Conservation (phyloP, 1,140 invertebrate species). For the Musca vetustissima region DNA sequence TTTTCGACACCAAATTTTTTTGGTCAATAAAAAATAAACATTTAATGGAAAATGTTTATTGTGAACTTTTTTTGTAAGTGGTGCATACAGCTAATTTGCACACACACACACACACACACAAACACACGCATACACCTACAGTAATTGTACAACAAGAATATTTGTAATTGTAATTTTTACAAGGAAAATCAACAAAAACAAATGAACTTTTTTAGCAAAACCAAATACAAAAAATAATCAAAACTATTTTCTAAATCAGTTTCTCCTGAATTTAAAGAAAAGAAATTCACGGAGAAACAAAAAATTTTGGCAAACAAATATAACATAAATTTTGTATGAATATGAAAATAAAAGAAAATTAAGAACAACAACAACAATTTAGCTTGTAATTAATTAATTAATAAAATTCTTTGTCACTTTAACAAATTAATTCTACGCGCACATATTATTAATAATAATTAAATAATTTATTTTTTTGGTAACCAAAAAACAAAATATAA, state of each 20-base stretch:
- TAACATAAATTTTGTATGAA: conserved; percentile 16
- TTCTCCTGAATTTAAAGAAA: neutral
- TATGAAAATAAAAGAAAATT: too few relatives aligned
- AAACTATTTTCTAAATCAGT: neutral
- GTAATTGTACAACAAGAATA: conserved; percentile 9
- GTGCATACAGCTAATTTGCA: too few relatives aligned
- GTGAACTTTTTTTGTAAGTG: conserved; percentile 26
- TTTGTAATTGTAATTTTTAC: conserved; percentile 25
- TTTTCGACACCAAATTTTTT: conserved; percentile 8
- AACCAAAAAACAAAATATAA: conserved; percentile 18
- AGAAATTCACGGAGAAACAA: conserved; percentile 12
- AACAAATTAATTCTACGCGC: conserved; percentile 21
- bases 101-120: too few relatives aligned
- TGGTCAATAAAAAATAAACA: conserved; percentile 3
- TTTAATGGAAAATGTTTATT: neutral
- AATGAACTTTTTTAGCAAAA: conserved; percentile 23
- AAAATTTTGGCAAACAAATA: conserved; percentile 16
- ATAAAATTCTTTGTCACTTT: conserved; percentile 10
- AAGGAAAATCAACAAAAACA: too few relatives aligned
- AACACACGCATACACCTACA: too few relatives aligned
- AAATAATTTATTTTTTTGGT: conserved; percentile 12
- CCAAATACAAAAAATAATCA: neutral
- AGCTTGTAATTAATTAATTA: conserved; percentile 12
- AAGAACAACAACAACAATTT: conserved; percentile 22
- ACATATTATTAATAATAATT: conserved; percentile 19